Percentiles rank a stretch among this genome's conserved stretches.
These are phyloP conservation scores for Drosophila melanica DNA, from an alignment of 1,140 invertebrate genomes.

Conservation along the genomic window DNA sequence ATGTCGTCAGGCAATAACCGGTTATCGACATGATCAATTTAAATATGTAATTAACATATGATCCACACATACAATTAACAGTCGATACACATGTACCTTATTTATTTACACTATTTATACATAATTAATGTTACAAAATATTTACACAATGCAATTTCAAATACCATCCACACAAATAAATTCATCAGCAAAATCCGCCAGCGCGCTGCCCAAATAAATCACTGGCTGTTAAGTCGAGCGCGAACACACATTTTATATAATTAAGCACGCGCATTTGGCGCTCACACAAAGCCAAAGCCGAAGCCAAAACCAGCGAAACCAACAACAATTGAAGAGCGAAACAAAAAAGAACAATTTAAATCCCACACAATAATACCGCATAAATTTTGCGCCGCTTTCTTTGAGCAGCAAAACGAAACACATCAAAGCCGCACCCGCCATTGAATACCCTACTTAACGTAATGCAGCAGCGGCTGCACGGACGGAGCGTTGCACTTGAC, in stretches of 20 bases:
- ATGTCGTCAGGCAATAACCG: too few species aligned
- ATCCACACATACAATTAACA: too few species aligned
- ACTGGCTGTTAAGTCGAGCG: conserved; percentile 58
- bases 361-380: conserved; percentile 44
- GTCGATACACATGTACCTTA: background rate
- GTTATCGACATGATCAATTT: too few species aligned
- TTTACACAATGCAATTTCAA: conserved; percentile 1
- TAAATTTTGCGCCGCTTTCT: conserved; percentile 38
- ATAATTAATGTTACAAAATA: background rate
- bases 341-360: conserved; percentile 6
- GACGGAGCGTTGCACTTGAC: conserved; percentile 52
- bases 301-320: conserved; percentile 12
- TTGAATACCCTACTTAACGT: conserved; percentile 7
- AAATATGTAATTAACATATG: too few species aligned
- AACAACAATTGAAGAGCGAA: conserved; percentile 10
- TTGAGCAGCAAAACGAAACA: conserved; percentile 6
- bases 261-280: conserved; percentile 70
- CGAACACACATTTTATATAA: conserved; percentile 66
- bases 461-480: conserved; percentile 2
- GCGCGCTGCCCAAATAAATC: conserved; percentile 49
- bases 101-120: background rate
- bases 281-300: conserved; percentile 32
- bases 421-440: conserved; percentile 37
- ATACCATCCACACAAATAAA: conserved; percentile 44
- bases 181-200: conserved; percentile 50